These are phyloP conservation scores for Halcyon chelicuti DNA, from an alignment of 2,797 vertebrate species.

Conservation along the genomic window DNA sequence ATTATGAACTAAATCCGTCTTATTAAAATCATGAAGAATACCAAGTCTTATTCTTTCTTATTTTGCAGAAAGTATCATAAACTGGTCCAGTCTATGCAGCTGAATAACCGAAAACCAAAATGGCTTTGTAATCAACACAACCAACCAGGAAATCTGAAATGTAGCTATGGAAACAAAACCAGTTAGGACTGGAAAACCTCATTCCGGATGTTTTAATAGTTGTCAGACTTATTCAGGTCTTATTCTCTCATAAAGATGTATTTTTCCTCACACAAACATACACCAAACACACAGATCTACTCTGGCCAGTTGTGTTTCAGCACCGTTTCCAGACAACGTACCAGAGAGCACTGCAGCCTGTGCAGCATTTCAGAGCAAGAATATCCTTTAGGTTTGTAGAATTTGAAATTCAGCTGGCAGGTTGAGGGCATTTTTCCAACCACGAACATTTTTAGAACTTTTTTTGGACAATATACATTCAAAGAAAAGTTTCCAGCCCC, in stretches of 20 bases:
- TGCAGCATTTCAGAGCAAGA: constrained; percentile 55
- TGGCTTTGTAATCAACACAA: not conserved
- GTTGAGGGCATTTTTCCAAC: constrained; percentile 47
- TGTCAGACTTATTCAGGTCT: not conserved
- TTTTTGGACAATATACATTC: constrained; percentile 4
- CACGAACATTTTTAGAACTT: constrained; percentile 55
- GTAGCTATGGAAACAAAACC: not conserved
- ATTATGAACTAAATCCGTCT: too few relatives aligned
- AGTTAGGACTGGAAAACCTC: not conserved
- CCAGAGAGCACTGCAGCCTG: constrained; percentile 20
- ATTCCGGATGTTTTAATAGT: not conserved
- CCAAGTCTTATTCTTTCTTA: not conserved
- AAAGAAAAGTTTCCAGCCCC: constrained; percentile 56
- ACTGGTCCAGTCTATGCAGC: not conserved
- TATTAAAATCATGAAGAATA: too few relatives aligned
- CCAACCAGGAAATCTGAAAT: not conserved
- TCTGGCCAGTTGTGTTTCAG: constrained; percentile 42
- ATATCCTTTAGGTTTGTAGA: constrained; percentile 63
- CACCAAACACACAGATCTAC: not conserved
- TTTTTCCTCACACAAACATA: not conserved
- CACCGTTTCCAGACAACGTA: constrained; percentile 7
- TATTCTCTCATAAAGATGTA: not conserved
- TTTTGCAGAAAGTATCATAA: not conserved
- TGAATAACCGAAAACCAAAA: not conserved
- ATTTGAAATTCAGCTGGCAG: constrained; percentile 60